Base-by-base conservation (phyloP, 2,888 invertebrate genomes). In the Hesperia comma region DNA sequence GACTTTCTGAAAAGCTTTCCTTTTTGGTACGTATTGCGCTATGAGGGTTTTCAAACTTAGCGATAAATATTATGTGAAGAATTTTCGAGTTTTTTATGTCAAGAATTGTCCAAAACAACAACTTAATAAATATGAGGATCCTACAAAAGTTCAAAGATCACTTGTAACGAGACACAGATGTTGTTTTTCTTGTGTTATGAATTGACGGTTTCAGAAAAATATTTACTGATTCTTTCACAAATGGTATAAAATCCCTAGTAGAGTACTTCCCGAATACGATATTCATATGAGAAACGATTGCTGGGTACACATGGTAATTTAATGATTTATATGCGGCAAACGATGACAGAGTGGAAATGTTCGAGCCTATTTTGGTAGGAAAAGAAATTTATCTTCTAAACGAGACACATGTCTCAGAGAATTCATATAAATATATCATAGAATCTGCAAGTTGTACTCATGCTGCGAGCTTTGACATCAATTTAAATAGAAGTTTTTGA, bases 311-410 rank as follows among this genome's bases (percentile, higher is more conserved):
- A 68, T 67, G 70, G 60, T 67, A 71, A 70, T 69, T 51, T 70
- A 69, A 69, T 70, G 71, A 71, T 69, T 69, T 72, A 69, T 68
- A 67, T 69, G 67, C 66, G 58, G 40, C 54, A 66, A 66, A 66
- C 68, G 68, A 55, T 67, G 69, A 69, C 69, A 58, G 68, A 61
- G 66, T 68, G 66, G 63, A 69, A 69, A 71, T 67, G 64, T 67
- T 68, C 63, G 63, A 54, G 60, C 61, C 71, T 71, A 69, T 68
- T 69, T 69, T 58, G 53, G 67, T 64, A 56, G 58, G 56, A 70
- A 69, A 70, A 68, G 57, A 71, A 69, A 70, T 71, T 71, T 66
- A 64, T 69, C 62, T 70, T 68, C 62, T 46, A 68, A 70, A 70
- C 69, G 63, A 70, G 70, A 66, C 57, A 68, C 67, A 66, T 69